A percentile compares a stretch with the other conserved stretches of the same genome.
phyloP scores from a whole-genome alignment of 2,113 vertebrate species.

The Barnardius zonarius region DNA sequence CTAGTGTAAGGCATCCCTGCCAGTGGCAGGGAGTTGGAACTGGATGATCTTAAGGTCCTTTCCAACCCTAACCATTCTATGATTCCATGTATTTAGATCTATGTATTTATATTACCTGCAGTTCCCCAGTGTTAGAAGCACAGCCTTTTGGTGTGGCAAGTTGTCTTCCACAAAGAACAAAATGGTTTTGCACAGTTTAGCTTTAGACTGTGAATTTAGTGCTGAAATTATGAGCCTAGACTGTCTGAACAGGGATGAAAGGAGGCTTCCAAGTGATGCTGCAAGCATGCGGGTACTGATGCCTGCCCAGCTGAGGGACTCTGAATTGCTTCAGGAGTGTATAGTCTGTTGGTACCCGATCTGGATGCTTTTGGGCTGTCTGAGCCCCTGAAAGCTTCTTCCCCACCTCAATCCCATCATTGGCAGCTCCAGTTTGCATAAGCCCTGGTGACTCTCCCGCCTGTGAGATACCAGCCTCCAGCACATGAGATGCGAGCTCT shows the following conservation, averaged over 20 bases:
- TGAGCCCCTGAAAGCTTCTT: neutral
- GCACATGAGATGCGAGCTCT: neutral
- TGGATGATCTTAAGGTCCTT: neutral
- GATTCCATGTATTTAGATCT: neutral
- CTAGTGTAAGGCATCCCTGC: neutral
- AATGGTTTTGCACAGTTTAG: neutral
- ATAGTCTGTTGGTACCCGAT: neutral
- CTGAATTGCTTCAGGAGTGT: neutral
- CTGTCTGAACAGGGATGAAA: neutral
- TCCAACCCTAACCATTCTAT: neutral
- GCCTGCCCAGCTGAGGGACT: neutral
- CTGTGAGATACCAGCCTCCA: neutral
- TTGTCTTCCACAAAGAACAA: neutral
- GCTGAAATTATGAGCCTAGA: neutral
- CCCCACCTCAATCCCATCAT: neutral
- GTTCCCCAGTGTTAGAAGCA: neutral
- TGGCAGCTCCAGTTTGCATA: neutral
- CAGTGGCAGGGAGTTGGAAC: neutral
- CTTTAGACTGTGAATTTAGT: neutral
- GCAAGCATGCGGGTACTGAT: fast-evolving
- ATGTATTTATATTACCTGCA: neutral
- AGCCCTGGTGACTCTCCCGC: neutral
- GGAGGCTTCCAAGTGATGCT: neutral
- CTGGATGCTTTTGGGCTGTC: neutral
- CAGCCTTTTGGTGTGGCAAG: neutral